Evolutionary conservation across 2,113 vertebrate genomes (phyloP).

Genomic region (Odobenus rosmarus): DNA sequence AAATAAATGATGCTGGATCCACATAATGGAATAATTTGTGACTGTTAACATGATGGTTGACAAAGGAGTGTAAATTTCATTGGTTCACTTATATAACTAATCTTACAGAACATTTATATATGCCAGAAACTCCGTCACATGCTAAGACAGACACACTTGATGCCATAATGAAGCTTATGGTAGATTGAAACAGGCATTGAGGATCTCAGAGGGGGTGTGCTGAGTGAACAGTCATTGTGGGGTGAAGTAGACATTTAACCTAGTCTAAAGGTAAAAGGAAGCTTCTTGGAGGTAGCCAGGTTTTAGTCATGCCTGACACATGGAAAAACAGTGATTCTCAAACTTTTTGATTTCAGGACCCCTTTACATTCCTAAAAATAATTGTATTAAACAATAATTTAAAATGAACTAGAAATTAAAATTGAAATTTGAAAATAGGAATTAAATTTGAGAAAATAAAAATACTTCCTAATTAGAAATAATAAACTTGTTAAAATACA

Average conservation of each 20-base stretch:
- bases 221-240: background rate
- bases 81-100: background rate
- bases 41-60: background rate
- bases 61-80: background rate
- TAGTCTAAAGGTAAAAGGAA: background rate
- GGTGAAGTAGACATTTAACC: background rate
- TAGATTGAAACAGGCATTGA: background rate
- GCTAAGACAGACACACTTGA: background rate
- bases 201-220: background rate
- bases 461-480: slow-evolving; percentile 18
- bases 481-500: background rate
- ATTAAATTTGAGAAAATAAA: background rate
- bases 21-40: background rate
- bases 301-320: background rate
- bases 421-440: background rate
- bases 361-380: background rate
- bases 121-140: background rate
- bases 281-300: background rate
- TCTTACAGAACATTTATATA: background rate
- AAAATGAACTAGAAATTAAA: background rate
- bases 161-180: background rate
- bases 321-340: background rate
- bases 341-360: background rate
- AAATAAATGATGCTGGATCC: background rate
- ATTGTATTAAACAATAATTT: background rate